phyloP scores from a whole-genome alignment of 2,113 vertebrate species.

The Siniperca knerii region DNA sequence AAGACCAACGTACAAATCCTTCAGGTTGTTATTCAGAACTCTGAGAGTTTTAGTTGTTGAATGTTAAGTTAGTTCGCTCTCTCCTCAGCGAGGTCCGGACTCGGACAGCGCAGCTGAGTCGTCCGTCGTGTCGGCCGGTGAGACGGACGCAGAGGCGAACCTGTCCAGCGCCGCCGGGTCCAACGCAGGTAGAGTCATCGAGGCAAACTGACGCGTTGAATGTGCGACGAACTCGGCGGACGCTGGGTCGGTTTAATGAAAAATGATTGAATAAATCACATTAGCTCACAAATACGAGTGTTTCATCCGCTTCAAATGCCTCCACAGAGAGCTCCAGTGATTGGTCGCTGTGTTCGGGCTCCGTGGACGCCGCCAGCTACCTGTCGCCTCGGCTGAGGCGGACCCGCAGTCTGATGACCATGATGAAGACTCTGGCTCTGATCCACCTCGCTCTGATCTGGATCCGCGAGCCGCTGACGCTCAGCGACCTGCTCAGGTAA shows the following conservation, averaged over 20 bases:
- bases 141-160: constrained; percentile 27
- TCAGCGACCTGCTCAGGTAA: constrained; percentile 70
- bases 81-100: constrained; percentile 8
- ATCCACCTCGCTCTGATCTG: constrained; percentile 73
- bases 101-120: not conserved
- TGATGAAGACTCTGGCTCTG: constrained; percentile 73
- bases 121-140: not conserved
- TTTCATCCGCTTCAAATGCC: too few relatives aligned
- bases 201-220: too few relatives aligned
- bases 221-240: too few relatives aligned
- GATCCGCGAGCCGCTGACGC: constrained; percentile 66
- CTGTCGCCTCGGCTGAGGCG: not conserved
- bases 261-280: too few relatives aligned
- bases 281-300: too few relatives aligned
- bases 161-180: constrained; percentile 5
- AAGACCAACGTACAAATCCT: too few relatives aligned
- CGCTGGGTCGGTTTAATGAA: too few relatives aligned
- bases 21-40: too few relatives aligned
- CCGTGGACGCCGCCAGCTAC: not conserved
- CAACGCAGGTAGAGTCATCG: constrained; percentile 17
- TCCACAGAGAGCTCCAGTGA: constrained; percentile 36
- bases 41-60: too few relatives aligned
- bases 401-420: constrained; percentile 37
- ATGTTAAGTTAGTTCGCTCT: too few relatives aligned
- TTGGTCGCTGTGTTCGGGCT: constrained; percentile 23